These are phyloP conservation scores for Jaculus jaculus DNA, from an alignment of 2,113 vertebrate genomes.

Conservation along the genomic window DNA sequence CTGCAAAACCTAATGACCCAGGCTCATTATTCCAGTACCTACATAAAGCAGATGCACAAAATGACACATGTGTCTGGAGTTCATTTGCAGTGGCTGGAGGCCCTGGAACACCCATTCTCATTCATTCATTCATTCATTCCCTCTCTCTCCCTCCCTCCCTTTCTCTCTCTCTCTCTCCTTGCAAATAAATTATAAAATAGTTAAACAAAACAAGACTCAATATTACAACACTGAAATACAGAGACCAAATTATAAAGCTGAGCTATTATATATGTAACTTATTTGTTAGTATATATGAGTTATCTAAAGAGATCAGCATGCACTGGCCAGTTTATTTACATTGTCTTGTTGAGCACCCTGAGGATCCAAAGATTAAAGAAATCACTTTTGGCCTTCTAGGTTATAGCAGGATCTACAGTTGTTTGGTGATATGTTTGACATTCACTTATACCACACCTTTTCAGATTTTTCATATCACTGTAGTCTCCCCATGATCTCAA, in stretches of 20 bases:
- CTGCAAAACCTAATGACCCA: too few relatives aligned
- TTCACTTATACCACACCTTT: neutral
- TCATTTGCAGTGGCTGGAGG: too few relatives aligned
- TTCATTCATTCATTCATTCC: too few relatives aligned
- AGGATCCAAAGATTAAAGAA: constrained; percentile 1
- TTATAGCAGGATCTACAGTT: neutral
- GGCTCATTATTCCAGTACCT: too few relatives aligned
- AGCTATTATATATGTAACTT: neutral
- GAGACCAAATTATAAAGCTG: constrained; percentile 37
- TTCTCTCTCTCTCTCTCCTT: too few relatives aligned
- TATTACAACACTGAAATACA: neutral
- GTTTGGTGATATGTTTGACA: neutral
- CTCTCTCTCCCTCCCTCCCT: too few relatives aligned
- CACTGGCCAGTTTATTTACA: constrained; percentile 23
- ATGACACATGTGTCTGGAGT: too few relatives aligned
- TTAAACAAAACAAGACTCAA: neutral
- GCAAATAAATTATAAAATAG: too few relatives aligned
- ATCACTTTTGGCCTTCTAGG: neutral
- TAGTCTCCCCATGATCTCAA: neutral
- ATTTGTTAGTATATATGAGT: neutral
- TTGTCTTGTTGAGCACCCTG: neutral
- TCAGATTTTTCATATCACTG: neutral
- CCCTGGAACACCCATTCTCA: too few relatives aligned
- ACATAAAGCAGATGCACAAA: too few relatives aligned
- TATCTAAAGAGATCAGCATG: constrained; percentile 22